Conservation (phyloP, 2,113 vertebrate species). For the Arizona elegans region DNA sequence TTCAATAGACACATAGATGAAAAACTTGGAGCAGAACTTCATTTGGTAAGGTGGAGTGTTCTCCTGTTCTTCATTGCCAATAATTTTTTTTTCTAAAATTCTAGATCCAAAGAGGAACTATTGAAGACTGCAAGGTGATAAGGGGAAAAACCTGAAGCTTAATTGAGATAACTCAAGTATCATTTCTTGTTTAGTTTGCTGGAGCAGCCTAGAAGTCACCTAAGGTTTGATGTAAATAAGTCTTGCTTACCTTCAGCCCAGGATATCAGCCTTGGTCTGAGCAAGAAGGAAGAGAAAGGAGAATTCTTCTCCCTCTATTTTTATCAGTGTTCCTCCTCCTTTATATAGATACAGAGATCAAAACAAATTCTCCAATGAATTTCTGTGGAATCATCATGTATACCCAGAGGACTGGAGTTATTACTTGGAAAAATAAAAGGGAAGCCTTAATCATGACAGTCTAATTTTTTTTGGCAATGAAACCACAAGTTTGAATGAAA, state of each 20-base stretch:
- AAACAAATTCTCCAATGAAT: neutral
- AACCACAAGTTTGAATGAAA: neutral
- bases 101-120: neutral
- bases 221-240: neutral
- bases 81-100: neutral
- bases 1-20: neutral
- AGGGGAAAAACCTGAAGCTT: neutral
- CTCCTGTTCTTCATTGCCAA: neutral
- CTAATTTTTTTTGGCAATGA: neutral
- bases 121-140: neutral
- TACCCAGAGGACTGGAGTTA: neutral
- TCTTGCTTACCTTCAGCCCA: constrained; percentile 4
- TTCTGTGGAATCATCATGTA: neutral
- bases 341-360: neutral
- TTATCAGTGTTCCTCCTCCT: neutral
- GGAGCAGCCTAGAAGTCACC: neutral
- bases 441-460: neutral
- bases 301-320: neutral
- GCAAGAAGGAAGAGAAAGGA: neutral
- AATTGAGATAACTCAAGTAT: neutral
- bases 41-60: neutral
- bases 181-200: neutral
- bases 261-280: neutral
- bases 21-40: neutral
- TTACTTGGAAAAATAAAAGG: neutral